Base-by-base conservation (phyloP, 2,113 vertebrate species). In the Nothoprocta pentlandii region DNA sequence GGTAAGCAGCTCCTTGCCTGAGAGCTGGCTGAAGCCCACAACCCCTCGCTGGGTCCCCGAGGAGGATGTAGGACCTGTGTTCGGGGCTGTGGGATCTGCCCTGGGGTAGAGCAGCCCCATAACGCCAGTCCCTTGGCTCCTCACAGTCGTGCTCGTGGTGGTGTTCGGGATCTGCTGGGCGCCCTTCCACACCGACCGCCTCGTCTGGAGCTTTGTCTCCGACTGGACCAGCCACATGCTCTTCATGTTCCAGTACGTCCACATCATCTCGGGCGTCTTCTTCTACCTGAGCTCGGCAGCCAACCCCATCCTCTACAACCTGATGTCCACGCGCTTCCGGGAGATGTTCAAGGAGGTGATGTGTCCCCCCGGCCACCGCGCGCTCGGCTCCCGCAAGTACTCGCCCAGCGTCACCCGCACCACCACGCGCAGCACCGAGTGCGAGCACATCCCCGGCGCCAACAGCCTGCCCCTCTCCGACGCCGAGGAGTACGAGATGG, bases 101-200 rank as follows among this genome's bases (percentile, higher is more conserved):
- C 9, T 58, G 34, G 23, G 34, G 34, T 21, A 63, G 34, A 36
- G 61, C n/a, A 36, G 34, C 61, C 21, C 20, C 61, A 39, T 95
- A 76, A 95, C 46, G 21, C 7, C 1, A 0, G 3, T 34, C 86
- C 23, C 49, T 87, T 1, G 6, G 54, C 54, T 83, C 46, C 73
- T 54, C 32, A 7, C 97, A 99, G 99, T 99, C 4, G 97, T 98
- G 36, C 97, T 99, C 91, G 99, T 99, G 70, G 97, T 99, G 91
- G 98, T 99, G 61, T 99, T 99, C 0, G 99, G 97, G 36, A 98
- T 99, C 97, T 99, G 99, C 97, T 99, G 99, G 99, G 99, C 99
- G 16, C 99, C 99, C 0, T 99, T 99, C 96, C 99, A 99, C 93
- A 98, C 97, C 0, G 99, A 99, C 87, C 98, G 99, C 15, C 98